phyloP scores from a whole-genome alignment of 2,113 vertebrate species.

The Peromyscus polionotus region DNA sequence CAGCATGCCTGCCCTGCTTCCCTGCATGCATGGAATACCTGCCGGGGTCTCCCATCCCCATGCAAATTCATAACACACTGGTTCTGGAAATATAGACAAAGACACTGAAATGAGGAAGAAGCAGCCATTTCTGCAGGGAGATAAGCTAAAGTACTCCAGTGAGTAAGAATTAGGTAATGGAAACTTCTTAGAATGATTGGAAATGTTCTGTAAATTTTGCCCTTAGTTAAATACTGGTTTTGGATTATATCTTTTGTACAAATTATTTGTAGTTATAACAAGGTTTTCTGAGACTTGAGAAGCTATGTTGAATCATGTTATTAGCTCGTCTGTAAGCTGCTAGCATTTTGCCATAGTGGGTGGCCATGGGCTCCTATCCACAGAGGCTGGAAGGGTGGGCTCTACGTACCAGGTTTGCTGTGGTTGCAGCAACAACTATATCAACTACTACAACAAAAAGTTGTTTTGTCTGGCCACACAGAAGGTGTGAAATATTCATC shows the following conservation, averaged over 20 bases:
- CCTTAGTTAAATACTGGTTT: neutral
- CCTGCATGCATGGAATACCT: too few relatives aligned
- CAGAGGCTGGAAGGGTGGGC: neutral
- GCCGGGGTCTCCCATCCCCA: too few relatives aligned
- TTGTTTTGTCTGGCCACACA: neutral
- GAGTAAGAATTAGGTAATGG: constrained; percentile 3
- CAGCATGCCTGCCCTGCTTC: too few relatives aligned
- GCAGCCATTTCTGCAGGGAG: neutral
- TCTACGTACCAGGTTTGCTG: neutral
- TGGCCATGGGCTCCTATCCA: neutral
- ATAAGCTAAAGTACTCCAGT: neutral
- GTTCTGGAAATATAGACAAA: neutral
- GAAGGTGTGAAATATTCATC: neutral
- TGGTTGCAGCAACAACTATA: neutral
- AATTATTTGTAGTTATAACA: constrained; percentile 39
- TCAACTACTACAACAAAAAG: neutral
- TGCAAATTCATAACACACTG: too few relatives aligned
- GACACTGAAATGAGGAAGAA: neutral
- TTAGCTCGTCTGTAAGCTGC: neutral
- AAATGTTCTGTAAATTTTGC: neutral
- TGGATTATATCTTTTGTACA: neutral
- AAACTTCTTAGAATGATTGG: constrained; percentile 1
- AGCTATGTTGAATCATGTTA: neutral
- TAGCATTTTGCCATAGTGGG: neutral
- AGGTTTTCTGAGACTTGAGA: neutral